Evolutionary conservation across 2,113 vertebrate genomes (phyloP).

Genomic region (Brachyhypopomus occidentalis): DNA sequence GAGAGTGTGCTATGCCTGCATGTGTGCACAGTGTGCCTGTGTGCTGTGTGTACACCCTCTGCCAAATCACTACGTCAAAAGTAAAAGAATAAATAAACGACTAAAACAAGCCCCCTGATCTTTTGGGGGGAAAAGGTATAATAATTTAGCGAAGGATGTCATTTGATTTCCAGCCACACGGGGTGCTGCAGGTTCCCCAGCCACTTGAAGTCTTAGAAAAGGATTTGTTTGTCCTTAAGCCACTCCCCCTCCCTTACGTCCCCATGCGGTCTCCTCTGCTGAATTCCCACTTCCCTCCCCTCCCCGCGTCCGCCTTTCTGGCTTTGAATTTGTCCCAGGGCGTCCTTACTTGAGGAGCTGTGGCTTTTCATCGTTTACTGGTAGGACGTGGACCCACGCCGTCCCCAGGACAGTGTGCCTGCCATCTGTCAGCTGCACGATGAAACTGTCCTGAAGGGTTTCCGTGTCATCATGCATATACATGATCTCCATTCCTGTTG

Average conservation of each 20-base stretch:
- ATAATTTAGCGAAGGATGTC: conserved; percentile 62
- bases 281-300: conserved; percentile 20
- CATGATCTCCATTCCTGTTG: conserved; percentile 79
- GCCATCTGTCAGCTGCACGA: conserved; percentile 86
- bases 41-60: conserved; percentile 50
- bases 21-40: conserved; percentile 45
- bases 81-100: not conserved
- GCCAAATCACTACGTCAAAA: conserved; percentile 53
- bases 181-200: conserved; percentile 47
- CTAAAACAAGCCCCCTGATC: conserved; percentile 46
- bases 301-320: conserved; percentile 40
- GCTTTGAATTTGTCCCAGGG: conserved; percentile 58
- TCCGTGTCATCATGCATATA: conserved; percentile 89
- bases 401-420: conserved; percentile 80
- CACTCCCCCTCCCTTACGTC: conserved; percentile 17
- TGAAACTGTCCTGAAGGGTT: conserved; percentile 82
- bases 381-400: conserved; percentile 80
- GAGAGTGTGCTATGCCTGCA: not conserved
- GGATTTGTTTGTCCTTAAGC: conserved; percentile 33
- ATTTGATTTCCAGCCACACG: conserved; percentile 60
- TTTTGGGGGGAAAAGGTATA: conserved; percentile 38
- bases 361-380: conserved; percentile 85
- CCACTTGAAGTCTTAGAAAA: conserved; percentile 44
- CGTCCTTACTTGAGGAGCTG: conserved; percentile 73
- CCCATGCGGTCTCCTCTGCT: conserved; percentile 40